phyloP scores from a whole-genome alignment of 2,888 invertebrate genomes.

The Cephus pulcher region DNA sequence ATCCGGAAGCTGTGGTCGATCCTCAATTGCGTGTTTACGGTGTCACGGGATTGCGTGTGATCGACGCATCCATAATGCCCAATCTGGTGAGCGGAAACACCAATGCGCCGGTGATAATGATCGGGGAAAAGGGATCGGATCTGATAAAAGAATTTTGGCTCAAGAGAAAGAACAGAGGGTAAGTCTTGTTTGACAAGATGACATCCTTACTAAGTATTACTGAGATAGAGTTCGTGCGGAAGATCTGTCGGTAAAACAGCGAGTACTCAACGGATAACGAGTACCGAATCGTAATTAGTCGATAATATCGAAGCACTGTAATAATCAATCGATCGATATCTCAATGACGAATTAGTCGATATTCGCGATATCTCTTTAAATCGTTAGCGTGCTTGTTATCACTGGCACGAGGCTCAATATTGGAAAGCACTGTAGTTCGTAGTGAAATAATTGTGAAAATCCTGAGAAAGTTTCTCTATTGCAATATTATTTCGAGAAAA shows the following conservation, averaged over 20 bases:
- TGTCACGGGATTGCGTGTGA: conserved; percentile 80
- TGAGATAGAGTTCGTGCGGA: background rate
- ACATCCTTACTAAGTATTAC: background rate
- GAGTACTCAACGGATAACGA: background rate
- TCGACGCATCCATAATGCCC: conserved; percentile 90
- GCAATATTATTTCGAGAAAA: background rate
- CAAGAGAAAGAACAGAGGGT: conserved; percentile 66
- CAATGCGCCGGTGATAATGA: conserved; percentile 89
- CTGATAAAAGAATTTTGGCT: conserved; percentile 88
- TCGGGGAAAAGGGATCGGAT: conserved; percentile 90
- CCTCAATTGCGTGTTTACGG: conserved; percentile 84
- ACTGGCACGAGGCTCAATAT: background rate
- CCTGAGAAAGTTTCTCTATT: background rate
- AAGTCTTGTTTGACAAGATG: background rate
- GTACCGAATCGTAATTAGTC: background rate
- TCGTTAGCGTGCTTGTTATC: background rate
- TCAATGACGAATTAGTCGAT: background rate
- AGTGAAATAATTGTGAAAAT: background rate
- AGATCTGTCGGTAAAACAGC: background rate
- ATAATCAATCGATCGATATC: background rate
- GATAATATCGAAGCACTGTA: background rate
- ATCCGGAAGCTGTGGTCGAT: conserved; percentile 85
- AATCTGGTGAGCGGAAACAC: conserved; percentile 87
- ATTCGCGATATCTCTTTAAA: background rate
- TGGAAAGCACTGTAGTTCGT: background rate